Percentiles rank a stretch among this genome's conserved stretches.
phyloP scores from a whole-genome alignment of 2,113 vertebrate species.

The Tachuris rubrigastra region DNA sequence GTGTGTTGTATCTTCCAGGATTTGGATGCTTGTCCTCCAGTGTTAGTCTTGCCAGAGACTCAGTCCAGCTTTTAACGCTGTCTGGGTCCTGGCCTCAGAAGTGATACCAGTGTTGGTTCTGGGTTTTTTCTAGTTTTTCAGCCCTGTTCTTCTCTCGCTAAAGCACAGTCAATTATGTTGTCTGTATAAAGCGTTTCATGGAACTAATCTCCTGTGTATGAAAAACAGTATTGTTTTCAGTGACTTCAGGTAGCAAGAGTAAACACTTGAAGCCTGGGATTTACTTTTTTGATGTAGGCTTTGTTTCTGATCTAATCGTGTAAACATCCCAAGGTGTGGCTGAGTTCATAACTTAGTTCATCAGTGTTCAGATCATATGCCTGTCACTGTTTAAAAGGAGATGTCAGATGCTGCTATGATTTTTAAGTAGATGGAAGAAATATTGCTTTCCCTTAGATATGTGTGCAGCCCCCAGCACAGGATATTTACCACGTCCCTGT shows the following conservation, averaged over 20 bases:
- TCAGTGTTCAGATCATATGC: neutral
- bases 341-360: neutral
- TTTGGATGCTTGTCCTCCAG: neutral
- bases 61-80: neutral
- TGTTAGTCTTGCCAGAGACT: neutral
- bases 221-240: neutral
- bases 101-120: neutral
- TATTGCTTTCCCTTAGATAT: neutral
- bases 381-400: neutral
- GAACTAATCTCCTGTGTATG: neutral
- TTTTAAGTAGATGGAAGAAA: neutral
- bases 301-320: neutral
- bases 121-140: neutral
- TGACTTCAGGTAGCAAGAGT: neutral
- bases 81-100: neutral
- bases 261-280: neutral
- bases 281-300: accelerated
- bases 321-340: neutral
- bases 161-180: neutral
- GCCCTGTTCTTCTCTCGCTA: neutral
- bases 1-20: neutral
- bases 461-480: neutral
- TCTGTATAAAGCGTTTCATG: neutral
- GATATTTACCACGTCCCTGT: accelerated
- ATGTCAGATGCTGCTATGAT: neutral